Base-by-base conservation (phyloP, 2,888 invertebrate species). In the Agrochola litura region DNA sequence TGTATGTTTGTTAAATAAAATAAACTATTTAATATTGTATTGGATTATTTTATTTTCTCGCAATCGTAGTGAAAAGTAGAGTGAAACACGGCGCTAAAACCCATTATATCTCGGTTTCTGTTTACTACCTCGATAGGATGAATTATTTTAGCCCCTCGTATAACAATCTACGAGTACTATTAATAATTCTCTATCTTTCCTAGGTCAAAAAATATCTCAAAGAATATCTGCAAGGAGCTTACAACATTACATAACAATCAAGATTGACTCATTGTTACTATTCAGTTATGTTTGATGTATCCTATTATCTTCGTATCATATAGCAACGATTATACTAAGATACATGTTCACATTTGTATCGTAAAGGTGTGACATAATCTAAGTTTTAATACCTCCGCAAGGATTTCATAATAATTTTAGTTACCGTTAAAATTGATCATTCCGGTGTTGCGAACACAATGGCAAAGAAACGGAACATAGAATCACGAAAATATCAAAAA, bases 301-400 rank as follows among this genome's bases (percentile, higher is more conserved):
- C 10, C 37, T 41, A 65, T 79, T 79, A 80, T 54, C 25, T 60
- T 60, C 22, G 22, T 79, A 54, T 25, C 22, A 16, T 68, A 77
- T 10, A 46, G 37, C 30, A 54, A 54, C 25, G 12, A 79, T 77
- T 67, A 37, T 65, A 43, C 30, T 41, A 37, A 25, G 52, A 46
- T 30, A 79, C 12, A 37, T 73, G 54, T 66, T 63, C 41, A 74
- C 14, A 25, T 30, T 30, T 63, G 6, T 73, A 63, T 73, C 54
- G 3, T 56, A 52, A 25, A 43, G 30, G 10, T 63, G 63, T 79
- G 56, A 73, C 25, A 81, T 69, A 73, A 80, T 56, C 14, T 46
- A 46, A 54, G 37, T 16, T 66, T 41, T 63, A 49, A 49, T 0
- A 41, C 12, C 25, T 63, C 60, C 49, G 16, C 30, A 49, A 79